phyloP scores from a whole-genome alignment of 2,113 vertebrate species.

The Machaerirhynchus nigripectus region DNA sequence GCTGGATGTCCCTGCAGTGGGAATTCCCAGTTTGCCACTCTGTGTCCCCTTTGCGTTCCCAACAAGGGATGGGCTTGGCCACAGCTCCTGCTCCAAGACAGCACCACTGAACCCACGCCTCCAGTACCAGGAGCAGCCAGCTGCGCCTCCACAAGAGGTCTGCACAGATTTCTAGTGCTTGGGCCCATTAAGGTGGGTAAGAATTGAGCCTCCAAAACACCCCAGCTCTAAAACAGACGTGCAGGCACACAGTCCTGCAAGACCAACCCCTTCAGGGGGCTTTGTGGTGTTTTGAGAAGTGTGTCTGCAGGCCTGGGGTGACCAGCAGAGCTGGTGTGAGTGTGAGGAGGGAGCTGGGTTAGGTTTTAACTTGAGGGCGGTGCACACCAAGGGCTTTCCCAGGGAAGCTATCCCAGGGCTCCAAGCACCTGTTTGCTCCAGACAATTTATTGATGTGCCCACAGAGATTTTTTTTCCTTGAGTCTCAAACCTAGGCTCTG shows the following conservation, averaged over 20 bases:
- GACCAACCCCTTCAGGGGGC: neutral
- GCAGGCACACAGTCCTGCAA: neutral
- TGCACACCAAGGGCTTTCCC: neutral
- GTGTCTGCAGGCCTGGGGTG: neutral
- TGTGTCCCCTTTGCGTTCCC: neutral
- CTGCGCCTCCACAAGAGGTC: neutral
- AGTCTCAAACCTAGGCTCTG: neutral
- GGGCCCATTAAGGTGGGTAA: too few species aligned
- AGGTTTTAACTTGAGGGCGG: neutral
- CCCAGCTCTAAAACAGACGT: neutral
- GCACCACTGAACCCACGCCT: accelerated
- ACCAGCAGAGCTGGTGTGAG: neutral
- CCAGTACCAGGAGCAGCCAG: neutral
- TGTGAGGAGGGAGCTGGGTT: neutral
- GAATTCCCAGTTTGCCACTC: too few species aligned
- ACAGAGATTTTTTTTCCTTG: neutral
- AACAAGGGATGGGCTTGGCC: neutral
- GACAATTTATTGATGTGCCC: neutral
- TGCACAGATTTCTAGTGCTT: accelerated
- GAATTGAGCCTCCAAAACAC: neutral
- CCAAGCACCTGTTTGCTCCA: neutral
- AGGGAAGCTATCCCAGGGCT: neutral
- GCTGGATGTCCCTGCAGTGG: neutral
- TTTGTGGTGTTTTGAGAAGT: neutral
- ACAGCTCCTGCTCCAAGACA: neutral